Evolutionary conservation across 2,797 vertebrate genomes (phyloP), one percentile per base, ranked within the genome.

Genomic region (Aulostomus chinensis): DNA sequence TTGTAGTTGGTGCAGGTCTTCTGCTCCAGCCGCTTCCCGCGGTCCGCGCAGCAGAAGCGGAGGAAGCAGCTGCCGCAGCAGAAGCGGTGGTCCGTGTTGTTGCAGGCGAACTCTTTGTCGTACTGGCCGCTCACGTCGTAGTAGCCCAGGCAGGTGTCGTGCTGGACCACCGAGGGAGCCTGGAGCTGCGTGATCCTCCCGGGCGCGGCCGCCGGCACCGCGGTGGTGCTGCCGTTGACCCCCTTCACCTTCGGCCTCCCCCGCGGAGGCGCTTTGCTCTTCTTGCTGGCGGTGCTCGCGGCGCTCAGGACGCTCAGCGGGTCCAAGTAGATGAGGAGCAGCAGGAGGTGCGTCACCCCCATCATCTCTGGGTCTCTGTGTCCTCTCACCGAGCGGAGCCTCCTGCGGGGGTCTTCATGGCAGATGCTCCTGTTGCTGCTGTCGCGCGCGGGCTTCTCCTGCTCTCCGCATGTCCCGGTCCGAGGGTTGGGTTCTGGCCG

Each of bases 51-150:
- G 89, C 96, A 98, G 88, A 97, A 98, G 80, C 96, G 95, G 76
- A 98, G 92, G 86, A 94, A 96, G 89, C 96, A 98, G 86, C 94
- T 96, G 73, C 96, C 96, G 84, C 96, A 98, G 85, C 96, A 98
- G 92, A 94, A 98, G 60, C 95, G 94, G 72, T 96, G 95, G 33
- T 95, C 94, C 40, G 95, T 98, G 86, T 98, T 98, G 92, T 98
- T 98, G 73, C 96, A 98, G 66, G 93, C 89, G 80, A 98, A 98
- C 90, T 97, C 95, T 78, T 96, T 97, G 89, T 98, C 96, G 84
- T 91, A 95, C 85, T 96, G 94, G 9, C 96, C 96, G 77, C 96
- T 98, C 88, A 98, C 96, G 82, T 98, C 96, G 86, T 95, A 98
- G 91, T 98, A 95, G 52, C 96, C 95, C 85, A 93, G 91, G 82